Evolutionary conservation across 2,797 vertebrate species (phyloP), one percentile per base, ranked within the genome.

Genomic region (Ceyx erithaca): DNA sequence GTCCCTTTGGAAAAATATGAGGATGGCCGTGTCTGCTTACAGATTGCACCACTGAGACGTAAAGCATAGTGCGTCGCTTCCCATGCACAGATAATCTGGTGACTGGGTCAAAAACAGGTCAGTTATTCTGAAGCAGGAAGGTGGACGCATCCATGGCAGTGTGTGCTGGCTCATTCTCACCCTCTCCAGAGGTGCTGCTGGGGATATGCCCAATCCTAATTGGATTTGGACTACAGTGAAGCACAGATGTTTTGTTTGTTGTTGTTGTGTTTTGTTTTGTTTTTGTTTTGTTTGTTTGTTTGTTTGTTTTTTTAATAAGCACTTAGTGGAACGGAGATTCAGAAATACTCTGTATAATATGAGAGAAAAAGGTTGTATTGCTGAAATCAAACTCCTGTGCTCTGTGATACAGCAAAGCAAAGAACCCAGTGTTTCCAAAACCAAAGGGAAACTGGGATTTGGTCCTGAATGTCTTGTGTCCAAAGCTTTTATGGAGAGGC

Each of bases 1-100:
- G 93, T 97, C 96, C 96, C 85, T 96, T 96, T 30, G 96, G 97
- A 96, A 97, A 51, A 94, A 85, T 59, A 94, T 62, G 85, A 95
- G 92, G 81, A 78, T 26, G 92, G 72, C 94, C 86, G 73, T 5
- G 10, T 72, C 86, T 45, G 61, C 85, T 87, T 52, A 67, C 25
- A 77, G 69, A 81, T 92, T 89, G 92, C 71, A 48, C 85, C 18
- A 55, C 63, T 83, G 92, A 96, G 93, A 58, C 33, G 72, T 71
- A 22, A 94, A 82, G 83, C 6, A 19, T 78, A 62, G 78, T 26
- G 2, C 25, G 81, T 87, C 7, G 5, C 59, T 73, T 80, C 66
- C 82, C 93, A 86, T 76, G 96, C 87, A 92, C 85, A 85, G 52
- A 71, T 82, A 81, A 63, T 84, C 93, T 82, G 88, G 85, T 51